These are phyloP conservation scores for Chloropsis hardwickii DNA, from an alignment of 2,113 vertebrate species.

Conservation along the genomic window DNA sequence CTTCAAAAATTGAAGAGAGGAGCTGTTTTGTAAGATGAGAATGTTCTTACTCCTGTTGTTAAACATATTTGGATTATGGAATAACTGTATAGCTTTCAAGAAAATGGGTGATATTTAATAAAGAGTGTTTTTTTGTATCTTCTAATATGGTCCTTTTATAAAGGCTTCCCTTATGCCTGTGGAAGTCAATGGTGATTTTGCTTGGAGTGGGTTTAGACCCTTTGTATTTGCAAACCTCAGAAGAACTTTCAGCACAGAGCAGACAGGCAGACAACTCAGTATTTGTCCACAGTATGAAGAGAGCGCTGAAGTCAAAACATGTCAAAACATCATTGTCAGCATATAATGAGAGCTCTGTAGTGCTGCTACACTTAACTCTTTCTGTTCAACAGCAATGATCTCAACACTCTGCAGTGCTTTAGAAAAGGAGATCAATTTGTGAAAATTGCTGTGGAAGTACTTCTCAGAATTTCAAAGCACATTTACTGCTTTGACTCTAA, in stretches of 20 bases:
- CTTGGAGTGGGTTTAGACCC: neutral
- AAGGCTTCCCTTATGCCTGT: neutral
- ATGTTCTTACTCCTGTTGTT: neutral
- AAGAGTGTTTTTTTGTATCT: rapidly evolving
- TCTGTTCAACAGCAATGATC: neutral
- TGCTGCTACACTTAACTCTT: neutral
- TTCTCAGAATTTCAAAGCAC: neutral
- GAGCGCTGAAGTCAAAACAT: slow-evolving; percentile 5
- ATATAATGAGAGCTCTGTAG: neutral
- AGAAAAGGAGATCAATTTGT: slow-evolving; percentile 10
- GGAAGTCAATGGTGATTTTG: neutral
- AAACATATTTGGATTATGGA: neutral
- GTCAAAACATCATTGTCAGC: neutral
- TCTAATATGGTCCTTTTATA: neutral
- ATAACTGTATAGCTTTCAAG: neutral
- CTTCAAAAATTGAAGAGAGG: neutral
- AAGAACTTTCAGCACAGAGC: neutral
- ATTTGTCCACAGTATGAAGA: slow-evolving; percentile 16
- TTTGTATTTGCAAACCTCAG: slow-evolving; percentile 20
- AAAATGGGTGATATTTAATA: neutral
- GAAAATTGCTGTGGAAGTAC: slow-evolving; percentile 14
- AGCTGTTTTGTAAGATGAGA: neutral
- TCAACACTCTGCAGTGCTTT: neutral
- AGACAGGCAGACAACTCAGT: neutral
- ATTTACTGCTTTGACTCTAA: neutral